These are phyloP conservation scores for Ooceraea biroi DNA, from an alignment of 1,140 invertebrate species.

Conservation along the genomic window DNA sequence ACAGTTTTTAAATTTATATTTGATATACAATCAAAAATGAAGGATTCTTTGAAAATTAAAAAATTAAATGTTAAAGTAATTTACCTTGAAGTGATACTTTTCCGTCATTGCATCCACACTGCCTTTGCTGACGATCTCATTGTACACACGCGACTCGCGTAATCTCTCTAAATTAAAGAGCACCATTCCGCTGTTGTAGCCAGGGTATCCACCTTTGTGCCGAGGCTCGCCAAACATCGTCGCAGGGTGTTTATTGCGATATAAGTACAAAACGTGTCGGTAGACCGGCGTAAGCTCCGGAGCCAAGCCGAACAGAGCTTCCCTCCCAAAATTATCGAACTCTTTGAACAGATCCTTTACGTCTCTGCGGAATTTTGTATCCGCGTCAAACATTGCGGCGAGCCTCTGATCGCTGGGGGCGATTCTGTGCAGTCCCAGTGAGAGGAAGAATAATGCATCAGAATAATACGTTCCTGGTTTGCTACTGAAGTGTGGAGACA, in stretches of 20 bases:
- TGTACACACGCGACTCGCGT: constrained; percentile 88
- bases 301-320: constrained; percentile 91
- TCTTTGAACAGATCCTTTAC: constrained; percentile 89
- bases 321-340: constrained; percentile 88
- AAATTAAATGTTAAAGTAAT: constrained; percentile 2
- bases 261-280: constrained; percentile 91
- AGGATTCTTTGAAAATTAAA: constrained; percentile 14
- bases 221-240: constrained; percentile 88
- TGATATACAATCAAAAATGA: constrained; percentile 9
- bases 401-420: constrained; percentile 88
- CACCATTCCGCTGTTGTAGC: constrained; percentile 94
- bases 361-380: constrained; percentile 92
- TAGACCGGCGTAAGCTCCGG: constrained; percentile 94
- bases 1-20: background rate
- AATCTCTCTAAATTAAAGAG: constrained; percentile 91
- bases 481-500: constrained; percentile 92
- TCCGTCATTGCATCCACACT: constrained; percentile 88
- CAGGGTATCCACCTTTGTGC: constrained; percentile 89
- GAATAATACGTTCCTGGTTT: constrained; percentile 93
- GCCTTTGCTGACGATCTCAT: constrained; percentile 87
- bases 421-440: constrained; percentile 91
- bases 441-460: constrained; percentile 93
- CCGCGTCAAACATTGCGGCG: constrained; percentile 92
- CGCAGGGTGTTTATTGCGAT: constrained; percentile 88
- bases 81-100: constrained; percentile 90